Percentiles rank a stretch among this genome's conserved stretches.
phyloP scores from a whole-genome alignment of 2,797 vertebrate species.

The Martes flavigula region DNA sequence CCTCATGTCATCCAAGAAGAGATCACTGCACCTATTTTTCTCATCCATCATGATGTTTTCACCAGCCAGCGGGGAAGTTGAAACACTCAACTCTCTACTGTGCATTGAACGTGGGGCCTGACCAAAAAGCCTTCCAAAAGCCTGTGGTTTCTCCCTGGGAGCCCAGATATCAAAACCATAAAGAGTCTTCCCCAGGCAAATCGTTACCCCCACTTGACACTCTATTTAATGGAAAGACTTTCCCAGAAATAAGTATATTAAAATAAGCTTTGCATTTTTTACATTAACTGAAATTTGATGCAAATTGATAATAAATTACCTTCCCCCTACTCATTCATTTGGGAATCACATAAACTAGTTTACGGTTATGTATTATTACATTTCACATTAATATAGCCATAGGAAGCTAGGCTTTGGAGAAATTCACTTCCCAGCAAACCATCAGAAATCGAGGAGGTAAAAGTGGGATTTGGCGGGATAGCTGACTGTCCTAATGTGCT shows the following conservation, averaged over 20 bases:
- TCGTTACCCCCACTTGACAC: constrained; percentile 71
- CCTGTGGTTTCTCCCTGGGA: constrained; percentile 52
- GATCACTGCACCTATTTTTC: neutral
- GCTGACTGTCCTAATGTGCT: constrained; percentile 40
- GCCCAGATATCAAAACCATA: constrained; percentile 58
- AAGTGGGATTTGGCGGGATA: constrained; percentile 57
- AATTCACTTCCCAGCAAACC: constrained; percentile 68
- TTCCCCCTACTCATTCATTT: constrained; percentile 77
- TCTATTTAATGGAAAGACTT: constrained; percentile 74
- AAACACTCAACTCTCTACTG: constrained; percentile 32
- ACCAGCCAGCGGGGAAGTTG: constrained; percentile 1
- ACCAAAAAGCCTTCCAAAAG: constrained; percentile 49
- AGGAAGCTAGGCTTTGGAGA: constrained; percentile 73
- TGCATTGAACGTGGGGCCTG: constrained; percentile 15
- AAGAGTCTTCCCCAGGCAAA: constrained; percentile 63
- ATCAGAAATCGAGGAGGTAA: constrained; percentile 59
- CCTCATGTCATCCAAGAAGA: neutral
- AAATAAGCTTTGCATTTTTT: constrained; percentile 78
- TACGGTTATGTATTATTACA: constrained; percentile 78
- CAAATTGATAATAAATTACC: constrained; percentile 81
- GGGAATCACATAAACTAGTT: constrained; percentile 79
- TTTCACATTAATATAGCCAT: constrained; percentile 79
- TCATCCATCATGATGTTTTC: constrained; percentile 23
- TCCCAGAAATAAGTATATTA: constrained; percentile 72
- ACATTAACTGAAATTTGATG: constrained; percentile 77